Percentiles rank a stretch among this genome's conserved stretches.
Evolutionary conservation across 2,888 invertebrate genomes (phyloP).

Genomic region (Platycheirus rosarum): DNA sequence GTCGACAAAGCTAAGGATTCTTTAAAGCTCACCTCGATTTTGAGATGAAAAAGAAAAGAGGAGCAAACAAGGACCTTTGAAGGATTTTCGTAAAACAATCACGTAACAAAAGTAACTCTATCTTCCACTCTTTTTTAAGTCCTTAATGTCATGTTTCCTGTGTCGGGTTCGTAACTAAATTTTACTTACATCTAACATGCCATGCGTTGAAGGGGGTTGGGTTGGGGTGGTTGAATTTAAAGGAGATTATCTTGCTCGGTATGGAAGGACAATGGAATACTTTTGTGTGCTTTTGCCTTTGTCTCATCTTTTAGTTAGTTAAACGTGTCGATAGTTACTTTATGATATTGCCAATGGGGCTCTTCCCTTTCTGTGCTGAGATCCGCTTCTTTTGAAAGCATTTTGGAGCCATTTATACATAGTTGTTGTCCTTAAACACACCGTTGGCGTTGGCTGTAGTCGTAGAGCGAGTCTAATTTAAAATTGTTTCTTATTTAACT

Average conservation of each 20-base stretch:
- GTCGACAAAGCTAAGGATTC: constrained; percentile 16
- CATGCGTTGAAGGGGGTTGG: too few relatives aligned
- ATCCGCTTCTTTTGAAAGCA: constrained; percentile 7
- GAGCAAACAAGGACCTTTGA: constrained; percentile 7
- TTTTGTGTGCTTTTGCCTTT: constrained; percentile 1
- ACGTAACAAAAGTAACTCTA: constrained; percentile 59
- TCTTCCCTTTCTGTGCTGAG: background rate
- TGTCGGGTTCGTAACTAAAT: background rate
- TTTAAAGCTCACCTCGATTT: constrained; percentile 12
- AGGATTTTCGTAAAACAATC: constrained; percentile 52
- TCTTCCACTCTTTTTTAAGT: background rate
- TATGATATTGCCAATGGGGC: constrained; percentile 29
- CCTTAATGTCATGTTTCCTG: background rate
- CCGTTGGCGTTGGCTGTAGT: too few relatives aligned
- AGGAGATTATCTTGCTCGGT: constrained; percentile 64
- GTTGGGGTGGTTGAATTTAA: constrained; percentile 63
- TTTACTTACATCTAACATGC: constrained; percentile 44
- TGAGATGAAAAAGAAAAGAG: background rate
- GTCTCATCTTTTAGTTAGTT: constrained; percentile 38
- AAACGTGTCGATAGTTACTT: constrained; percentile 47
- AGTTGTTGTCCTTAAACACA: constrained; percentile 29
- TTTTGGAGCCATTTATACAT: constrained; percentile 22
- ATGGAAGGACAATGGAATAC: constrained; percentile 6
- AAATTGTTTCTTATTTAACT: constrained; percentile 7
- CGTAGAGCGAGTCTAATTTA: constrained; percentile 42